Conservation (phyloP, 1,140 invertebrate species). For the Armadillidium nasatum region DNA sequence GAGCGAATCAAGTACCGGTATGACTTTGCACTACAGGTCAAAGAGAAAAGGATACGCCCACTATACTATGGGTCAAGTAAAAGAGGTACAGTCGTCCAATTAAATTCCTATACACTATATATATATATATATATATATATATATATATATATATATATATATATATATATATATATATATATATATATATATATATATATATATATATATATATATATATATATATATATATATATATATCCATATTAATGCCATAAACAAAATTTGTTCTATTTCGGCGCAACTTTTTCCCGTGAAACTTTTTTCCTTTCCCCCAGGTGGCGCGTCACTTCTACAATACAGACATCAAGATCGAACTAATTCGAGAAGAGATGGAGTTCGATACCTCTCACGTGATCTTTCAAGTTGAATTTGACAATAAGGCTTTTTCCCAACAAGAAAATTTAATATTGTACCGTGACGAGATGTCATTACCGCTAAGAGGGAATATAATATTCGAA, state of each 20-base stretch:
- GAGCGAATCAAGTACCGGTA: constrained; percentile 78
- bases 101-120: no score
- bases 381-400: constrained; percentile 91
- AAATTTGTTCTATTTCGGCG: no score
- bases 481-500: constrained; percentile 84
- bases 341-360: constrained; percentile 82
- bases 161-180: not conserved
- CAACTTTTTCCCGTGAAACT: no score
- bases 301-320: no score
- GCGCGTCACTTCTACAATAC: constrained; percentile 88
- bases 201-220: constrained; percentile 28
- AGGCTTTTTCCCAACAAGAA: constrained; percentile 55
- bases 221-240: constrained; percentile 26
- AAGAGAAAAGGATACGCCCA: constrained; percentile 88
- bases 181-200: constrained; percentile 26
- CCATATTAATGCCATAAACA: no score
- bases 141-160: not conserved
- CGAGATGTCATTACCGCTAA: constrained; percentile 79
- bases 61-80: constrained; percentile 95
- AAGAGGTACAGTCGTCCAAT: constrained; percentile 57
- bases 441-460: constrained; percentile 70
- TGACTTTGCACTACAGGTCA: constrained; percentile 88
- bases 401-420: constrained; percentile 89
- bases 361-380: constrained; percentile 76
- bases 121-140: no score